Evolutionary conservation across 2,888 invertebrate species (phyloP), one percentile per base, ranked within the genome.

Genomic region (Stenchaetothrips biformis): DNA sequence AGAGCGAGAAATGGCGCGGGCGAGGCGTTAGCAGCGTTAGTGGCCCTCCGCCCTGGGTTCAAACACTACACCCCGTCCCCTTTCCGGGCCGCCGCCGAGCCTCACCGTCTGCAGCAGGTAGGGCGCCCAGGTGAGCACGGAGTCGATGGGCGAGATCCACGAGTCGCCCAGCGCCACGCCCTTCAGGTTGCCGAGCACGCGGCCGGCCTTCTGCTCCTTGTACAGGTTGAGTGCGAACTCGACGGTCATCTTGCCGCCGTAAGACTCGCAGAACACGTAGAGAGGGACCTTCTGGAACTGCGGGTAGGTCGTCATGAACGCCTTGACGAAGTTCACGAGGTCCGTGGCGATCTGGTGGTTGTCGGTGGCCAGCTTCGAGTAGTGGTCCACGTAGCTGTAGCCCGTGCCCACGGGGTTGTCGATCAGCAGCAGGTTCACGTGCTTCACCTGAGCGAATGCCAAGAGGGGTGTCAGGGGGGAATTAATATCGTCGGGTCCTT

Each of bases 391-490:
- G 85, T 94, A 95, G 85, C 96, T 96, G 87, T 90, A 96, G 0
- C 97, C 97, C 9, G 93, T 90, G 16, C 97, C 97, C 0, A 96
- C 96, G 2, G 97, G 97, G 86, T 95, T 96, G 85, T 97, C 97
- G 80, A 97, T 91, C 85, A 95, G 96, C 18, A 97, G 87, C 0
- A 96, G 90, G 86, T 95, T 96, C 86, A 93, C 94, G 82, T 92
- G 89, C 80, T 91, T 91, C 0, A 93, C 89, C 93, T 93, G 85
- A 9, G 86, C n/a, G 86, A 82, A 81, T 2, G 25, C 62, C 48
- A 9, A 79, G 53, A 49, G 81, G 25, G 78, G 0, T 7, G n/a
- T 48, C 4, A 18, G 62, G n/a, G n/a, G n/a, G n/a, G n/a, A n/a
- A n/a, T n/a, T n/a, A n/a, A n/a, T n/a, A n/a, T n/a, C n/a, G n/a